A percentile compares a stretch with the other conserved stretches of the same genome.
Evolutionary conservation across 2,113 vertebrate genomes (phyloP).

Genomic region (Gymnarchus niloticus): DNA sequence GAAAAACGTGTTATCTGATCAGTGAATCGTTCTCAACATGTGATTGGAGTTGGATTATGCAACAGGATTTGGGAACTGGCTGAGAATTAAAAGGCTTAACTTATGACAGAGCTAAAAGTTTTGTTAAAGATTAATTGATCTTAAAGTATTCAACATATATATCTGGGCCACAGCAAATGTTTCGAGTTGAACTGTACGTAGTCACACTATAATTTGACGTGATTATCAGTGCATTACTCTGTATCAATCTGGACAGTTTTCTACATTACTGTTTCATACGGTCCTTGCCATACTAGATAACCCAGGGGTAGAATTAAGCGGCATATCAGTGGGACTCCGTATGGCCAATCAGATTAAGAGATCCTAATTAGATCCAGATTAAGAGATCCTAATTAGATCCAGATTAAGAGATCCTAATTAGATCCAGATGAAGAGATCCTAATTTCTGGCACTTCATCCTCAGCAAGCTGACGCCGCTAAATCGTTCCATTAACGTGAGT

Average conservation of each 20-base stretch:
- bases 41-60: neutral
- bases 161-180: neutral
- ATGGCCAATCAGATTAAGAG: slow-evolving; percentile 14
- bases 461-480: neutral
- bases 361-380: slow-evolving; percentile 12
- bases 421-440: slow-evolving; percentile 1
- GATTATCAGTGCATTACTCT: neutral
- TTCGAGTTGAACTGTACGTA: neutral
- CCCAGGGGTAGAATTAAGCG: neutral
- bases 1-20: slow-evolving; percentile 42
- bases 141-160: neutral
- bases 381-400: neutral
- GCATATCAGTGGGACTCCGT: neutral
- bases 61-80: neutral
- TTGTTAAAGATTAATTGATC: slow-evolving; percentile 8
- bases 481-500: neutral
- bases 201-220: neutral
- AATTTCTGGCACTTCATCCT: neutral
- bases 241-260: neutral
- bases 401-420: slow-evolving; percentile 2
- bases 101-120: slow-evolving; percentile 40
- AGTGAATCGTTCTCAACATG: neutral
- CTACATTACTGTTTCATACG: neutral
- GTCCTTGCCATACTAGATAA: neutral
- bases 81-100: slow-evolving; percentile 39